Evolutionary conservation across 2,113 vertebrate genomes (phyloP).

Genomic region (Ophthalmolycus amberensis): DNA sequence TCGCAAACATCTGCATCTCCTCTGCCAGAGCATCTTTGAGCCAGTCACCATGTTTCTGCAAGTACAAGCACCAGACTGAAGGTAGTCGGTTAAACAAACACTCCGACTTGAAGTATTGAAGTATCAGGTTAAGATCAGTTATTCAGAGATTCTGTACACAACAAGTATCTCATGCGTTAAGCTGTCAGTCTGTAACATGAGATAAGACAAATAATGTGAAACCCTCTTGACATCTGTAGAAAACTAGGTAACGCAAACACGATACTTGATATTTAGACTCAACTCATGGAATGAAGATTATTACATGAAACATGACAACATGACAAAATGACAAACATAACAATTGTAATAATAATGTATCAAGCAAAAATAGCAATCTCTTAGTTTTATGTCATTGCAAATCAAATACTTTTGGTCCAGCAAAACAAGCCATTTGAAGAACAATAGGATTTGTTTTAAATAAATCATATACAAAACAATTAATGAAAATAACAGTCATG

Average conservation of each 20-base stretch:
- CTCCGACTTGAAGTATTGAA: slow-evolving; percentile 25
- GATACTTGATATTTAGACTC: not conserved
- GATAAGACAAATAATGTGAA: slow-evolving; percentile 1
- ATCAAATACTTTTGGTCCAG: not conserved
- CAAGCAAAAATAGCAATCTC: too few species aligned
- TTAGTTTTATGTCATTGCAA: not conserved
- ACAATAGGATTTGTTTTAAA: not conserved
- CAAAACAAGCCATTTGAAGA: not conserved
- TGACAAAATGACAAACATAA: too few species aligned
- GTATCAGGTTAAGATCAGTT: slow-evolving; percentile 4
- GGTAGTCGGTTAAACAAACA: slow-evolving; percentile 14
- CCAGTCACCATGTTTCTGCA: not conserved
- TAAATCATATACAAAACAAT: not conserved
- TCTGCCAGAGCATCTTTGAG: slow-evolving; percentile 26
- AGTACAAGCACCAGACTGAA: not conserved
- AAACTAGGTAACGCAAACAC: not conserved
- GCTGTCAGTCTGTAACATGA: slow-evolving; percentile 6
- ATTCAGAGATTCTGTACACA: not conserved
- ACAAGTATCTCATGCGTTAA: slow-evolving; percentile 4
- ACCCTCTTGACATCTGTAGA: not conserved
- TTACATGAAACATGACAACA: too few species aligned
- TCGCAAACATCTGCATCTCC: slow-evolving; percentile 29
- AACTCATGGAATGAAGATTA: not conserved
- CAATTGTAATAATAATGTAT: too few species aligned
- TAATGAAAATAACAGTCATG: not conserved